These are phyloP conservation scores for Saccostrea cuccullata DNA, from an alignment of 1,140 invertebrate species.

Conservation along the genomic window DNA sequence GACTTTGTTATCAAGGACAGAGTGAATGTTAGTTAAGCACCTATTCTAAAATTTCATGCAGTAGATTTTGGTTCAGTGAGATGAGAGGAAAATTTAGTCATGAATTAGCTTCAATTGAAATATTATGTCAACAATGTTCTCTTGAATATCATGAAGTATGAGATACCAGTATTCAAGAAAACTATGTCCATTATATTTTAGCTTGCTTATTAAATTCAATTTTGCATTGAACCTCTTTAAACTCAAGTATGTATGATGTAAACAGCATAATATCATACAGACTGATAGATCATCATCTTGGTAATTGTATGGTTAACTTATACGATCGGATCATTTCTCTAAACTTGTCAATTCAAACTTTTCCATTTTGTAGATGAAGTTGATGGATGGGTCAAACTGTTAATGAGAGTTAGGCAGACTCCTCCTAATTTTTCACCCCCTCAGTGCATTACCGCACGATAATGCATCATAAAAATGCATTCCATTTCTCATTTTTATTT, in stretches of 20 bases:
- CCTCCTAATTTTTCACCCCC: background rate
- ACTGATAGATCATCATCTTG: background rate
- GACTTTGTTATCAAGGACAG: too few relatives aligned
- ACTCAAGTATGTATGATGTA: background rate
- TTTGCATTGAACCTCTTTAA: background rate
- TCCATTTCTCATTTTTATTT: constrained; percentile 5
- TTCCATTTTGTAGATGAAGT: background rate
- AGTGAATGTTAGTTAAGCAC: too few relatives aligned
- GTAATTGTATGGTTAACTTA: constrained; percentile 3
- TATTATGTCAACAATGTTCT: too few relatives aligned
- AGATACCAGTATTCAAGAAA: background rate
- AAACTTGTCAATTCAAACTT: background rate
- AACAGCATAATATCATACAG: background rate
- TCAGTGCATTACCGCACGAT: background rate
- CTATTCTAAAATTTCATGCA: too few relatives aligned
- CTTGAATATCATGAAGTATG: background rate
- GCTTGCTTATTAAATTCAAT: background rate
- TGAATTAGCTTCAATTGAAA: too few relatives aligned
- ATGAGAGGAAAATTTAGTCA: too few relatives aligned
- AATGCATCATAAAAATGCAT: background rate
- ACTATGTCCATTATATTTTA: background rate
- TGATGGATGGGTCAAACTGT: background rate
- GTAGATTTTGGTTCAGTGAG: too few relatives aligned
- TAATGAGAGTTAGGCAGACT: background rate
- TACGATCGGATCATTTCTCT: background rate